Evolutionary conservation across 1,140 invertebrate genomes (phyloP).

Genomic region (Drosophila funebris): DNA sequence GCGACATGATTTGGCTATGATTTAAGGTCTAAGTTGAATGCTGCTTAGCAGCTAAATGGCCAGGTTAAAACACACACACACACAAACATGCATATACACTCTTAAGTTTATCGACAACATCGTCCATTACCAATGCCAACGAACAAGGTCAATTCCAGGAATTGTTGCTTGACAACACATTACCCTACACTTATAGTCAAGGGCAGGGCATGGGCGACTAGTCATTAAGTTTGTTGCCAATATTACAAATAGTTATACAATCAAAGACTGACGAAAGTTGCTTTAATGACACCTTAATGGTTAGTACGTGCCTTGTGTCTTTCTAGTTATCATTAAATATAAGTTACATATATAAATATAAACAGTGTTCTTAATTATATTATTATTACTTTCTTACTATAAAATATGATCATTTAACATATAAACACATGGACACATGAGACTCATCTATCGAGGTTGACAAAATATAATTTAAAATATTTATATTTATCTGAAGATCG

Average conservation of each 20-base stretch:
- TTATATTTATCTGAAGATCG: background rate
- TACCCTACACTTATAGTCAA: background rate
- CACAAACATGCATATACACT: background rate
- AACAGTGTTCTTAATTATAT: too few species aligned
- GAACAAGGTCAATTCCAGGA: constrained; percentile 46
- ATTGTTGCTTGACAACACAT: constrained; percentile 15
- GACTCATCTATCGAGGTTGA: background rate
- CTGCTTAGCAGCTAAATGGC: constrained; percentile 26
- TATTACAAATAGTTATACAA: background rate
- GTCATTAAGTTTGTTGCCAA: background rate
- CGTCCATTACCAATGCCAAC: constrained; percentile 33
- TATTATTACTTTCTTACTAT: background rate
- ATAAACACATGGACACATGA: background rate
- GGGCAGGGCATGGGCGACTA: background rate
- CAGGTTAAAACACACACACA: background rate
- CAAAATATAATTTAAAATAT: background rate
- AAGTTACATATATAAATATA: background rate
- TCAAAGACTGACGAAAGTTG: too few species aligned
- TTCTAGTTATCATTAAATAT: background rate
- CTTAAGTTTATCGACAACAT: constrained; percentile 1
- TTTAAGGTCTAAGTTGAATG: constrained; percentile 37
- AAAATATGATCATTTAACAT: background rate
- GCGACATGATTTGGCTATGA: constrained; percentile 35
- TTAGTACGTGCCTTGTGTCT: background rate
- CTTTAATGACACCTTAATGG: too few species aligned